Evolutionary conservation across 2,113 vertebrate genomes (phyloP), one percentile per base, ranked within the genome.

Genomic region (Sterna hirundo): DNA sequence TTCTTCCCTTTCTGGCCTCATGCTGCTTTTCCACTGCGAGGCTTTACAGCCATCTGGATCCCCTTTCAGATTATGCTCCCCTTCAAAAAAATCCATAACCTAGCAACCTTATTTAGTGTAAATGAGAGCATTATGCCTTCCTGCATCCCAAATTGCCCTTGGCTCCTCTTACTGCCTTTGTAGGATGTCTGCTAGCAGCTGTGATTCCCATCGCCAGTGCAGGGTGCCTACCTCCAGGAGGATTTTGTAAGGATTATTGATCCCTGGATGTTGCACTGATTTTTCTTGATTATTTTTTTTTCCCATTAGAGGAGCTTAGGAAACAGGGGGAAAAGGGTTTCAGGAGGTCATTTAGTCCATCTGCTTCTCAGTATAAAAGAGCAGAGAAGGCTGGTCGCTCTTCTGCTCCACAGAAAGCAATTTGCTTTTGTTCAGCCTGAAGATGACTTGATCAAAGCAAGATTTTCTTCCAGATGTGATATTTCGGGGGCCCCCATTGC

Each of bases 31-130:
- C 78, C 62, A 89, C 93, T 26, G 4, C 27, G 5, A 82, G 77
- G 88, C 86, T 96, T 94, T 90, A 11, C 49, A 91, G 92, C 94
- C 96, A 96, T 96, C 96, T 96, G 96, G 94, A 95, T 96, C 86
- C 68, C 54, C 78, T 97, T 94, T 87, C 93, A 85, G 66, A 76
- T 87, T 85, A 61, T 76, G 10, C 11, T 16, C 47, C 61, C n/a
- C 30, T 34, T 40, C 27, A 26, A 15, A 83, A 52, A 91, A 92
- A 79, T 93, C 86, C 75, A 96, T 94, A 96, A 85, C 91, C 92
- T 95, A 95, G 94, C 93, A 95, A 95, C 93, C 87, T 94, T 90
- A 69, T 76, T 93, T 83, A 61, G 85, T 90, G 86, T 70, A 85
- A 88, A 57, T 1, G 9, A 85, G 91, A 90, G 89, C 68, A 49